A percentile compares a stretch with the other conserved stretches of the same genome.
phyloP scores from a whole-genome alignment of 1,140 invertebrate species.

The Zaprionus taronus region DNA sequence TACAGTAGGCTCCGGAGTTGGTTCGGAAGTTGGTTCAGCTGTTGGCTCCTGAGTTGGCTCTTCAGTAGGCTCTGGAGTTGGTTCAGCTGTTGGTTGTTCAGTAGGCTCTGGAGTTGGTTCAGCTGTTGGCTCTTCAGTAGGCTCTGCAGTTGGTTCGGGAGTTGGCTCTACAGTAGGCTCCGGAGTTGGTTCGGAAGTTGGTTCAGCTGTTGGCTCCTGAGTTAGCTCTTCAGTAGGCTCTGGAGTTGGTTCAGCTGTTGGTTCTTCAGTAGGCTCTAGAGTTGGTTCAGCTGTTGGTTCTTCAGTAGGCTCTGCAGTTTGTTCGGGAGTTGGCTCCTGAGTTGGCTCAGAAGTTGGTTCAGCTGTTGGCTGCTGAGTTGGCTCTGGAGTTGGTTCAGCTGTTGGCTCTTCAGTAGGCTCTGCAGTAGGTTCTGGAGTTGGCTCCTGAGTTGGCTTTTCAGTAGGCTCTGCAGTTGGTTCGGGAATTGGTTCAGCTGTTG shows the following conservation, averaged over 20 bases:
- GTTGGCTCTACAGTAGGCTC: neutral
- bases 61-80: neutral
- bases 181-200: neutral
- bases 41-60: neutral
- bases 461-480: neutral
- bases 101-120: neutral
- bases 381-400: neutral
- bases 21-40: neutral
- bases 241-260: neutral
- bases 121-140: neutral
- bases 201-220: neutral
- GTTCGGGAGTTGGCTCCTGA: neutral
- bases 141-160: neutral
- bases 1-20: neutral
- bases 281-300: too few species aligned
- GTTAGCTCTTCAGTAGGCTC: neutral
- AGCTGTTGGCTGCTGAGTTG: too few species aligned
- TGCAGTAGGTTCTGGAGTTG: neutral
- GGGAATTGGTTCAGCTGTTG: fast-evolving
- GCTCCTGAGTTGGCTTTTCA: neutral
- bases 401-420: neutral
- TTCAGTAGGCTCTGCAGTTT: too few species aligned
- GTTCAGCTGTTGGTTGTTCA: neutral
- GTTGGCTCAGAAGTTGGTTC: too few species aligned
- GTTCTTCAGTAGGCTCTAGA: too few species aligned